Evolutionary conservation across 30 jellyfish, hydroid and myxozoan species (phyloP).

Genomic region (Turritopsis rubra): DNA sequence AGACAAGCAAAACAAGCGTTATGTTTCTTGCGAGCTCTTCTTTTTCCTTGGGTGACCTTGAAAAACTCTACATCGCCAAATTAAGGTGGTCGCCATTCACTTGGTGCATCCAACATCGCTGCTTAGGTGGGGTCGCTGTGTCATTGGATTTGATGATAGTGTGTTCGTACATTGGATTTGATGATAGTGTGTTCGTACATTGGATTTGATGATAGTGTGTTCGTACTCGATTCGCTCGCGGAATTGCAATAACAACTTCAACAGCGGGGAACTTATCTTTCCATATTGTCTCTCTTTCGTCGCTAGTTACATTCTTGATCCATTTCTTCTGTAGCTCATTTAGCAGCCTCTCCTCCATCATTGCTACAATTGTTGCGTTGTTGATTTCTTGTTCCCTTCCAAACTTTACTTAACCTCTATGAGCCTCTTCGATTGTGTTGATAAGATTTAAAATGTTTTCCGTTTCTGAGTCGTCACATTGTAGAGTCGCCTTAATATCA

Average conservation of each 20-base stretch:
- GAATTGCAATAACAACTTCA: slow-evolving; percentile 10
- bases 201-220: background rate
- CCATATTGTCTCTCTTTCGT: slow-evolving; percentile 32
- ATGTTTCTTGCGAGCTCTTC: slow-evolving; percentile 9
- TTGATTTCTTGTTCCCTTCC: slow-evolving; percentile 56
- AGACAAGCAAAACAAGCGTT: slow-evolving; percentile 16
- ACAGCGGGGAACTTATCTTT: slow-evolving; percentile 29
- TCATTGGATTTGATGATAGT: background rate
- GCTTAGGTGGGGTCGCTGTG: background rate
- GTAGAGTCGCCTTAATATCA: slow-evolving; percentile 44
- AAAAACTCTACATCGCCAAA: background rate
- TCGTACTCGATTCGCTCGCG: slow-evolving; percentile 18
- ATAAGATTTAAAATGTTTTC: slow-evolving; percentile 51
- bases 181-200: background rate
- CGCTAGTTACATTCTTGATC: slow-evolving; percentile 27
- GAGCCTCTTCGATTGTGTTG: slow-evolving; percentile 51
- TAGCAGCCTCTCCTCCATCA: slow-evolving; percentile 58
- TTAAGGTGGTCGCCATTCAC: slow-evolving; percentile 14
- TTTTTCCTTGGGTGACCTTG: too few species aligned
- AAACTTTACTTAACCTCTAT: slow-evolving; percentile 37
- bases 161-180: background rate
- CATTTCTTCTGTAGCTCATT: slow-evolving; percentile 53
- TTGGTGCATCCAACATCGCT: slow-evolving; percentile 4
- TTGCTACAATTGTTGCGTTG: slow-evolving; percentile 50
- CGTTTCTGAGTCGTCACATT: slow-evolving; percentile 57